Conservation (phyloP, 2,888 invertebrate species). For the Serrognathus titanus region DNA sequence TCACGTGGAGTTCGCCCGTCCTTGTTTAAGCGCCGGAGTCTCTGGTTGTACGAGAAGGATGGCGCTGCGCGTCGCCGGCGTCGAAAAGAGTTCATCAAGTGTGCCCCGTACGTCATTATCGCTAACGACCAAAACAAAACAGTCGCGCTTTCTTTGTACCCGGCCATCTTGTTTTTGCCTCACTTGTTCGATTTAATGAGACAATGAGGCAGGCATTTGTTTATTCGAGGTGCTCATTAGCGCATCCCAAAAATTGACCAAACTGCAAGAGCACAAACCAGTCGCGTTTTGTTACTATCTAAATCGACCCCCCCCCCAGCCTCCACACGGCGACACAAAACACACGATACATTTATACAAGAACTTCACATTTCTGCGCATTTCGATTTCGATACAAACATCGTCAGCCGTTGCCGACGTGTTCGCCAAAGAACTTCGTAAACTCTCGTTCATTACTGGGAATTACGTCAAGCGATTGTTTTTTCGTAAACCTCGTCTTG, state of each 20-base stretch:
- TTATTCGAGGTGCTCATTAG: not conserved
- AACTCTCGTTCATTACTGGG: too few relatives aligned
- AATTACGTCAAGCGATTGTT: too few relatives aligned
- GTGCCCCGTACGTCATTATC: conserved; percentile 44
- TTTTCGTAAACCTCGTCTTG: too few relatives aligned
- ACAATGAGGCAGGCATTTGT: conserved; percentile 24
- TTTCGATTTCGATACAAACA: too few relatives aligned
- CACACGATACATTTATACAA: too few relatives aligned
- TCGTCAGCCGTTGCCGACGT: too few relatives aligned
- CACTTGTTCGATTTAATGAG: conserved; percentile 47
- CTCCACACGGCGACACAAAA: too few relatives aligned
- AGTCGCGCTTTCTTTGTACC: conserved; percentile 42
- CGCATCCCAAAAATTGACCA: not conserved
- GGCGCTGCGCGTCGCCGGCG: not conserved
- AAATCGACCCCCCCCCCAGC: too few relatives aligned
- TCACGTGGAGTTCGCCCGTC: not conserved
- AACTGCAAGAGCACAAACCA: not conserved
- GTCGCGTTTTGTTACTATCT: too few relatives aligned
- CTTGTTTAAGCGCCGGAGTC: not conserved
- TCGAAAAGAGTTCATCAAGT: conserved; percentile 6
- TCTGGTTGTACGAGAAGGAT: not conserved
- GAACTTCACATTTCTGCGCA: too few relatives aligned
- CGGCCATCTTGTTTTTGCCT: conserved; percentile 49
- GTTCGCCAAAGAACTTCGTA: too few relatives aligned
- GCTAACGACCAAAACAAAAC: conserved; percentile 47